Evolutionary conservation across 2,797 vertebrate genomes (phyloP), one percentile per base, ranked within the genome.

Genomic region (Chelonia mydas): DNA sequence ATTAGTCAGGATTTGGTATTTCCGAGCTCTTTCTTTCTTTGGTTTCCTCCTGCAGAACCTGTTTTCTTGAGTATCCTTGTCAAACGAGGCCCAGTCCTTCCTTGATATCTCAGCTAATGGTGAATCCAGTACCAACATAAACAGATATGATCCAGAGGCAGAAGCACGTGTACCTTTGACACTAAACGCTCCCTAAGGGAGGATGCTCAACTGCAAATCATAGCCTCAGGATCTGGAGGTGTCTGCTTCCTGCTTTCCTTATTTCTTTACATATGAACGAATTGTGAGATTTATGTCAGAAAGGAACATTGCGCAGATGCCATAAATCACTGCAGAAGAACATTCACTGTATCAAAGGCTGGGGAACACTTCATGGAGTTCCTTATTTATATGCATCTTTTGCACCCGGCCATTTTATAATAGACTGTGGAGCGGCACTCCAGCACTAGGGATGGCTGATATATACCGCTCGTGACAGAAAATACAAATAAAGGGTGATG

Each of bases 331-430:
- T 0, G 81, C 87, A n/a, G 3, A 25, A 51, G 23, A 81, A 79
- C 31, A 21, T 92, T 92, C 61, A 87, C 92, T 31, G 92, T 77
- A 23, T 83, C 88, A 31, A 90, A 54, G 11, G 88, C 93, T 81
- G 85, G 68, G 49, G 76, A 88, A 55, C 95, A 33, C 97, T 94
- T 81, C 96, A 9, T 68, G 6, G 91, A 95, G 37, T 19, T 90
- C 79, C 93, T 91, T 88, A 94, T 95, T 96, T 89, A 92, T 90
- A 41, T 57, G 81, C 94, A 59, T 91, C 94, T 90, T 93, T 89
- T 81, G 95, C 90, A 53, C 90, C 11, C 0, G 95, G 91, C 92
- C 79, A 0, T 50, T 86, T 45, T 45, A 23, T 92, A 89, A 97
- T 61, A 23, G 93, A n/a, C 74, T 82, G 94, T 3, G 89, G 86